Evolutionary conservation across 1,140 invertebrate genomes (phyloP).

Genomic region (Patella vulgata): DNA sequence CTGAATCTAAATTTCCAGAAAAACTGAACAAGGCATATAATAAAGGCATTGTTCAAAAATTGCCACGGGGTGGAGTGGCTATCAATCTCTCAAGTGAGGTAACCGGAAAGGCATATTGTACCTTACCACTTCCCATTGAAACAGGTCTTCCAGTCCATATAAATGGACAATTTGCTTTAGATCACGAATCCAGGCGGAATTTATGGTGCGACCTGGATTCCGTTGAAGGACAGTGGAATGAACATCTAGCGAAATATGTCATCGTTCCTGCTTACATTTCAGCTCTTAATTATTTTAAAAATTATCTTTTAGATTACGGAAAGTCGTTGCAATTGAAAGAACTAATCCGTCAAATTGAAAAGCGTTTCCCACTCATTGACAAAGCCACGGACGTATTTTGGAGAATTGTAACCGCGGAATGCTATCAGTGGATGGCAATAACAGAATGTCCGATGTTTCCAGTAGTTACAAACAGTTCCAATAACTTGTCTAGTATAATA

Average conservation of each 20-base stretch:
- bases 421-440: slow-evolving; percentile 10
- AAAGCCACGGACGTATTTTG: slow-evolving; percentile 14
- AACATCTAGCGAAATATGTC: slow-evolving; percentile 36
- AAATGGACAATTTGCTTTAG: slow-evolving; percentile 63
- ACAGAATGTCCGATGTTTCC: slow-evolving; percentile 8
- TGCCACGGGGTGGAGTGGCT: slow-evolving; percentile 58
- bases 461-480: no score
- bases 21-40: slow-evolving; percentile 26
- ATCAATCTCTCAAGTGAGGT: slow-evolving; percentile 11
- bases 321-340: not conserved
- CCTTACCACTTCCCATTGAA: slow-evolving; percentile 56
- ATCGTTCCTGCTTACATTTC: slow-evolving; percentile 45
- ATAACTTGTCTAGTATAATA: no score
- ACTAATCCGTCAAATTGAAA: slow-evolving; percentile 5
- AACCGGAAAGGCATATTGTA: slow-evolving; percentile 54
- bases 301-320: not conserved
- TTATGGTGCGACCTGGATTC: slow-evolving; percentile 44
- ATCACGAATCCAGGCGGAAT: slow-evolving; percentile 53
- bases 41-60: no score
- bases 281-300: slow-evolving; percentile 21
- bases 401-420: slow-evolving; percentile 7
- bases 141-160: no score
- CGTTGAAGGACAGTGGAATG: slow-evolving; percentile 50
- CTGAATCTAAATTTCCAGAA: slow-evolving; percentile 7
- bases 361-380: slow-evolving; percentile 20